These are phyloP conservation scores for Periphyllus acericola DNA, from an alignment of 2,888 invertebrate genomes.

Conservation along the genomic window DNA sequence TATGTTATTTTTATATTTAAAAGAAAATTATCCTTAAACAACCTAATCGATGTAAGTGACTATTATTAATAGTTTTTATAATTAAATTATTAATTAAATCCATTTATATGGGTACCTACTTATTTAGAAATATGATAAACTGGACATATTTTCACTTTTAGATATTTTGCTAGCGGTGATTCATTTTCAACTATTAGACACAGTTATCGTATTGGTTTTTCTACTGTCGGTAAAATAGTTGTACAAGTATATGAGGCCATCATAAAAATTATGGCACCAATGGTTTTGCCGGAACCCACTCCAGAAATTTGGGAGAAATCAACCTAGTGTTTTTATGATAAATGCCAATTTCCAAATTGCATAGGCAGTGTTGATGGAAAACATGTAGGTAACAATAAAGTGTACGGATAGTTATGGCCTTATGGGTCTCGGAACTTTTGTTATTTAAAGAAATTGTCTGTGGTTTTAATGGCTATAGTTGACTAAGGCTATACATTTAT, in stretches of 20 bases:
- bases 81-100: too few species aligned
- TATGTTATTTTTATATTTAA: too few species aligned
- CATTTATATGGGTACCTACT: too few species aligned
- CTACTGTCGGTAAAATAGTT: background rate
- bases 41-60: too few species aligned
- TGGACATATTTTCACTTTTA: too few species aligned
- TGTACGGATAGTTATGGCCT: too few species aligned
- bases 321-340: background rate
- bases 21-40: too few species aligned
- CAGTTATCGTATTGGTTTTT: background rate
- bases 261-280: background rate
- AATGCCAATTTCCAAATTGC: conserved; percentile 1
- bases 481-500: background rate
- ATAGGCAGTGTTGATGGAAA: background rate
- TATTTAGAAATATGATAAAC: too few species aligned
- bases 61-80: too few species aligned
- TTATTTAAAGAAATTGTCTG: background rate
- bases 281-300: conserved; percentile 3
- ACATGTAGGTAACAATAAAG: background rate
- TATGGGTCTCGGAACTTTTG: background rate
- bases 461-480: background rate
- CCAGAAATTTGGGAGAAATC: background rate
- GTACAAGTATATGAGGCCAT: background rate
- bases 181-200: background rate
- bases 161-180: background rate